Conservation (phyloP, 2,797 vertebrate genomes). For the Caiman crocodilus region DNA sequence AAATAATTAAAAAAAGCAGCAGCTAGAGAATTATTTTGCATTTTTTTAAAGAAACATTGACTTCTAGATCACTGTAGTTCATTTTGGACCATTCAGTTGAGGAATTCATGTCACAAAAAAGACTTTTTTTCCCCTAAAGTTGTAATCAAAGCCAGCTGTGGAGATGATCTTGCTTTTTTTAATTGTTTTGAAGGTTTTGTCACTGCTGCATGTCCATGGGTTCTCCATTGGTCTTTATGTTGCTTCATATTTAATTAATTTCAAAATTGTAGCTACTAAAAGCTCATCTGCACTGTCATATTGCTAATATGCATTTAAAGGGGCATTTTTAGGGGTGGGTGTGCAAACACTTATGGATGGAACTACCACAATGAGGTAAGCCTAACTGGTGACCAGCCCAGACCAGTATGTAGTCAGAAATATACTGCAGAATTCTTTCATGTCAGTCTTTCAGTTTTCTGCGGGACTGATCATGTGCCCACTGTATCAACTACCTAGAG, state of each 20-base stretch:
- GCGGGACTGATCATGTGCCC: neutral
- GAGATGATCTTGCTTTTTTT: neutral
- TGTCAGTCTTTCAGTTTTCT: neutral
- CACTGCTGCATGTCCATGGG: neutral
- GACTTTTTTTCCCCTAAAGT: neutral
- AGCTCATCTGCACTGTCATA: neutral
- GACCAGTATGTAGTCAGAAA: neutral
- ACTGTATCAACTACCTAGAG: neutral
- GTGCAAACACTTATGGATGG: neutral
- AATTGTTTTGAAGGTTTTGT: neutral
- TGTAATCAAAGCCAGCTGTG: neutral
- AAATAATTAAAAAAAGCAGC: neutral
- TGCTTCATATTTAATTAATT: neutral
- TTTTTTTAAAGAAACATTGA: neutral
- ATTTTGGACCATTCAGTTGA: neutral
- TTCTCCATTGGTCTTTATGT: neutral
- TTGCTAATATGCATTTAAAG: neutral
- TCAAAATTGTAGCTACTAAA: neutral
- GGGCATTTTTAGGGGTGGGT: neutral
- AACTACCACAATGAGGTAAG: neutral
- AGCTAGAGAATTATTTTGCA: neutral
- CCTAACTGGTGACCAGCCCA: accelerated
- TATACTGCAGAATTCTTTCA: neutral
- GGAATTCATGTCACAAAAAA: neutral
- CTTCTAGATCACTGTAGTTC: neutral